Evolutionary conservation across 2,888 invertebrate species (phyloP).

Genomic region (Metallyticus violacea): DNA sequence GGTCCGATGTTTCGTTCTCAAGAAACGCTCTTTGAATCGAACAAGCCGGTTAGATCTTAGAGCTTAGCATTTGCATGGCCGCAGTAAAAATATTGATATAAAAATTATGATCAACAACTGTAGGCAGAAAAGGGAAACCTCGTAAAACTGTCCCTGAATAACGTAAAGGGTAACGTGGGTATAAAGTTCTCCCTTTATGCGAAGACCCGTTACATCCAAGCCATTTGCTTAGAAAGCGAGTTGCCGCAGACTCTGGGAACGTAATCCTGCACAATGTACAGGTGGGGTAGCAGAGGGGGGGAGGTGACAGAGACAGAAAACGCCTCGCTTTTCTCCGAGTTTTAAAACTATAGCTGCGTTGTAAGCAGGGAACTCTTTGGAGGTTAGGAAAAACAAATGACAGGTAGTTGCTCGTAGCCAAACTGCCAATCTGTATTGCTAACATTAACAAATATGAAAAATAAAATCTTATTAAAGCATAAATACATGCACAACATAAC

Average conservation of each 20-base stretch:
- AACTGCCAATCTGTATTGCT: too few species aligned
- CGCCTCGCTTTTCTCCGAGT: too few species aligned
- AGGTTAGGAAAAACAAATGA: background rate
- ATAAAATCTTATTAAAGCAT: too few species aligned
- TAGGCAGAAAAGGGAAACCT: background rate
- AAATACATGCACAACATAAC: too few species aligned
- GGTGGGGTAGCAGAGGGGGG: background rate
- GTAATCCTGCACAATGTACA: background rate
- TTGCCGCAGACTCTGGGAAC: background rate
- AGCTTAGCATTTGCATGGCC: background rate
- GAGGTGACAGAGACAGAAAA: too few species aligned
- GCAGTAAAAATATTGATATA: background rate
- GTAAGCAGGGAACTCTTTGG: background rate
- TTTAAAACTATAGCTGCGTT: background rate
- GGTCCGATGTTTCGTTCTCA: background rate
- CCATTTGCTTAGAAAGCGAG: background rate
- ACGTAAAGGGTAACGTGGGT: background rate
- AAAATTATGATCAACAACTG: background rate
- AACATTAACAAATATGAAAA: too few species aligned
- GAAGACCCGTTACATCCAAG: background rate
- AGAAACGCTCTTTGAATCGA: background rate
- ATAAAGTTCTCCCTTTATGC: background rate
- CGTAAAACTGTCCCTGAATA: background rate
- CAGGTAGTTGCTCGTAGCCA: background rate
- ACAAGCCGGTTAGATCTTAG: background rate